These are phyloP conservation scores for Neuroterus valhalla DNA, from an alignment of 1,140 invertebrate genomes.

Conservation along the genomic window DNA sequence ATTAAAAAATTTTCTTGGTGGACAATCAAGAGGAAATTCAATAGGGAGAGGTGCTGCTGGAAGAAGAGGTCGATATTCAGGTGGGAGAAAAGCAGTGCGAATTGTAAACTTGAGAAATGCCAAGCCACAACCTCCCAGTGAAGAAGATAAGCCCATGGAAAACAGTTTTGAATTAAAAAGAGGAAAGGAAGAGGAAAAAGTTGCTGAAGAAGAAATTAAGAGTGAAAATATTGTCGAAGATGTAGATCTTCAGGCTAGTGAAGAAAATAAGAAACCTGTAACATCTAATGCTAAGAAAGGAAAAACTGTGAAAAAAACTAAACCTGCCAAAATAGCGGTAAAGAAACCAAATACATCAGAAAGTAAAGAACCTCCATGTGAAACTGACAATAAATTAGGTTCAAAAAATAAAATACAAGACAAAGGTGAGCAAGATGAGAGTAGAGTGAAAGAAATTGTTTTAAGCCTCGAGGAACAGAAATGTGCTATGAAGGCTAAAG, in stretches of 20 bases:
- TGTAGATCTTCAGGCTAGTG: background rate
- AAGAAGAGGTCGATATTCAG: constrained; percentile 29
- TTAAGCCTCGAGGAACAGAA: constrained; percentile 41
- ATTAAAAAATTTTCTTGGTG: background rate
- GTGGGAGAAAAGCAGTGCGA: constrained; percentile 30
- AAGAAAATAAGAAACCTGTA: background rate
- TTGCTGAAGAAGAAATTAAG: constrained; percentile 21
- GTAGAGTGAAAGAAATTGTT: constrained; percentile 5
- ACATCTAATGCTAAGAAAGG: background rate
- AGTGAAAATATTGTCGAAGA: constrained; percentile 22
- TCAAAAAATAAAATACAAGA: background rate
- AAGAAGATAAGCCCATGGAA: constrained; percentile 6
- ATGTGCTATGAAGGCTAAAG: constrained; percentile 56
- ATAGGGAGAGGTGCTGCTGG: constrained; percentile 10
- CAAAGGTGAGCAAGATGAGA: constrained; percentile 8
- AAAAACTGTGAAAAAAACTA: background rate
- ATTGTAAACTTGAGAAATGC: constrained; percentile 2
- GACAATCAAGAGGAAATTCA: background rate
- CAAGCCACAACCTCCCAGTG: background rate
- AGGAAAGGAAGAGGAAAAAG: constrained; percentile 19
- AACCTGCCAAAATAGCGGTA: constrained; percentile 4
- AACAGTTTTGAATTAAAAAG: constrained; percentile 8
- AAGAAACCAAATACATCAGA: background rate
- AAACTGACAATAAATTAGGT: background rate
- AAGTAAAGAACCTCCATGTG: background rate